Conservation (phyloP, 2,113 vertebrate genomes). For the Rana temporaria region DNA sequence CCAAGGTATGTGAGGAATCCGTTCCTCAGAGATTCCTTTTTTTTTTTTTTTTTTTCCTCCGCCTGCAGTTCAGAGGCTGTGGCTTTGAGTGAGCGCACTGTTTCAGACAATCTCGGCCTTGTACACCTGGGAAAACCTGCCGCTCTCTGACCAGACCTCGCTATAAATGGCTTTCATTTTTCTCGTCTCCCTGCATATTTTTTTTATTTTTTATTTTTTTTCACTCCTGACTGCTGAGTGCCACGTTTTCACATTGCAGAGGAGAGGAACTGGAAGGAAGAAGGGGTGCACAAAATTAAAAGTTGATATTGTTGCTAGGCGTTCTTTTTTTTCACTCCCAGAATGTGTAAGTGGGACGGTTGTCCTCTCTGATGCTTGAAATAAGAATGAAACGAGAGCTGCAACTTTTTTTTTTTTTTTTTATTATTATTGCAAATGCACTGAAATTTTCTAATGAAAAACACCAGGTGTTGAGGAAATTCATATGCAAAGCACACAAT, state of each 20-base stretch:
- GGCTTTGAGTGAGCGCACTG: constrained; percentile 29
- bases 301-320: no score
- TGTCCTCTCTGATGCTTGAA: background rate
- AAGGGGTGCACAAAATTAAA: background rate
- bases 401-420: no score
- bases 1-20: constrained; percentile 74
- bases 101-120: constrained; percentile 37
- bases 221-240: constrained; percentile 63
- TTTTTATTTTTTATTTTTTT: constrained; percentile 32
- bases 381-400: no score
- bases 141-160: background rate
- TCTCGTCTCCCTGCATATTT: background rate
- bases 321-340: background rate
- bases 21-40: constrained; percentile 63
- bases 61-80: constrained; percentile 31
- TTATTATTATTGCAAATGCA: no score
- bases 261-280: constrained; percentile 3
- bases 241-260: constrained; percentile 72
- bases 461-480: no score
- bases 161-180: constrained; percentile 22
- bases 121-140: constrained; percentile 42
- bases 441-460: no score
- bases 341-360: constrained; percentile 19
- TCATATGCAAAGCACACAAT: no score
- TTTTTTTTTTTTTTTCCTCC: constrained; percentile 35